Percentiles rank a stretch among this genome's conserved stretches.
Conservation (phyloP, 2,797 vertebrate species). For the Thaleichthys pacificus region DNA sequence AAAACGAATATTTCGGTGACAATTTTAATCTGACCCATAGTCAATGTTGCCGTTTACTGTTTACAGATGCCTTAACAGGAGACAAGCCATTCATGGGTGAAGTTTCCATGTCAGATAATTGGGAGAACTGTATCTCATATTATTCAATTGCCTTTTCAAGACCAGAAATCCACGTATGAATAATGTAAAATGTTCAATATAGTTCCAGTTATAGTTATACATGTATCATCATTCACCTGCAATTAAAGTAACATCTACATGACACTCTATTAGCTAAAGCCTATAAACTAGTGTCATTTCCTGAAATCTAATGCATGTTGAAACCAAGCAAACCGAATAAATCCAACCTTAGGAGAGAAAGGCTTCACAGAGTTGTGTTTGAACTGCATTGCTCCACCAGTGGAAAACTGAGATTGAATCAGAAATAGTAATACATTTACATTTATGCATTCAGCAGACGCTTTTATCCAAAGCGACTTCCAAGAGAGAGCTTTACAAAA, state of each 20-base stretch:
- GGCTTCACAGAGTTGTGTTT: not conserved
- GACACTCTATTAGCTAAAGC: not conserved
- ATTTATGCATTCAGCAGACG: too few relatives aligned
- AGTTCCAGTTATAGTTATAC: slow-evolving; percentile 29
- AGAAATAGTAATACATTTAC: too few relatives aligned
- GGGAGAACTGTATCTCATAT: not conserved
- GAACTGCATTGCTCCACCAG: not conserved
- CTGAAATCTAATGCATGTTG: not conserved
- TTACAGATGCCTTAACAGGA: not conserved
- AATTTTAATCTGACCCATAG: too few relatives aligned
- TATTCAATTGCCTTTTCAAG: not conserved
- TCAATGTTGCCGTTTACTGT: not conserved
- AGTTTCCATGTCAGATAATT: not conserved
- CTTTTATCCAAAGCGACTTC: too few relatives aligned
- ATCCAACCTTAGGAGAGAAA: not conserved
- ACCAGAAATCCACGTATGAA: slow-evolving; percentile 22
- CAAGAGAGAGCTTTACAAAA: too few relatives aligned
- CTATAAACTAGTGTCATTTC: slow-evolving; percentile 3
- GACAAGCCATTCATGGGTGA: not conserved
- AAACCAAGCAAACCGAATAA: not conserved
- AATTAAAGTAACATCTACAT: slow-evolving; percentile 8
- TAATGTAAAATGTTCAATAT: slow-evolving; percentile 36
- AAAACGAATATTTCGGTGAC: too few relatives aligned
- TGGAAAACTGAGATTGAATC: not conserved
- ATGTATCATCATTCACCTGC: slow-evolving; percentile 43